Evolutionary conservation across 1,140 invertebrate species (phyloP), one percentile per base, ranked within the genome.

Genomic region (Euwallacea similis): DNA sequence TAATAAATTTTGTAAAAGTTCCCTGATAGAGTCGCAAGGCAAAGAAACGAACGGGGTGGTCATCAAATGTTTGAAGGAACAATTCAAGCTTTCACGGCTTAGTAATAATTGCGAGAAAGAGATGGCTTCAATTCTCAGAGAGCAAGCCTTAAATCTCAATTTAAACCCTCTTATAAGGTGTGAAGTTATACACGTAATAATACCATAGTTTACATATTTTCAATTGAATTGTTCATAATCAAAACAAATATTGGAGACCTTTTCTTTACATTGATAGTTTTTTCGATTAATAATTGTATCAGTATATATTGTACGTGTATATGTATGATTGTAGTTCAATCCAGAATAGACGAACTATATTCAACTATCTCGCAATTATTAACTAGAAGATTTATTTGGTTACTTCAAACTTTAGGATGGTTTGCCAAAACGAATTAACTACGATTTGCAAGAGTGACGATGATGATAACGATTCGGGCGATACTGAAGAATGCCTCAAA

Each of bases 401-500:
- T 15, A 13, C 21, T 94, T 2, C 83, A 97, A 55, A 13, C 54
- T 63, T 64, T 10, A 88, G 89, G 54, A 88, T 89, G 54, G 85
- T 93, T 53, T 98, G 95, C 75, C 85, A 86, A 77, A 85, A 85
- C n/a, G 88, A 89, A 81, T 86, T 89, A 72, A 83, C 87, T 74
- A 87, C 86, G 33, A 86, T 89, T 66, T 90, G 88, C 80, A 84
- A 86, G 70, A 76, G 79, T 7, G 79, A 84, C 71, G 83, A 85
- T 71, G 83, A 84, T 46, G 84, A 88, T 64, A 83, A 88, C 63
- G 83, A 86, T 66, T 82, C 84, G 75, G 88, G 88, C 47, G 82
- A 87, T 79, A 88, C 82, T 0, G 92, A 95, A 81, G 95, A 97
- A 84, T 98, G 96, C 84, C 83, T 98, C 9, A 97, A 97, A 82